phyloP scores from a whole-genome alignment of 2,113 vertebrate genomes.

The Bos taurus region DNA sequence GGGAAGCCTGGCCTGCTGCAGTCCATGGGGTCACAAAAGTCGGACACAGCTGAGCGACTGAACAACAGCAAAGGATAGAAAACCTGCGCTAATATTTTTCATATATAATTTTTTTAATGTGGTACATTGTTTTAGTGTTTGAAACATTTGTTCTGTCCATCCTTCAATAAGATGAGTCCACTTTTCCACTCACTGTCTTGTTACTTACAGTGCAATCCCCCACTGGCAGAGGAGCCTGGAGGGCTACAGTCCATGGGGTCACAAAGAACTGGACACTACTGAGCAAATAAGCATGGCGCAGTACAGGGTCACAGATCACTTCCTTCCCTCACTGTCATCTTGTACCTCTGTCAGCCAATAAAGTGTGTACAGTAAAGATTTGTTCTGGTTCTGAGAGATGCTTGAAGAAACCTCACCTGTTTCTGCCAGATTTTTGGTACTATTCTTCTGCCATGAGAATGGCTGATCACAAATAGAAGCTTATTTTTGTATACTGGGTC shows the following conservation, averaged over 20 bases:
- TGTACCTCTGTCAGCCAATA: background rate
- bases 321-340: background rate
- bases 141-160: background rate
- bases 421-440: background rate
- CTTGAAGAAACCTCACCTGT: background rate
- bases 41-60: background rate
- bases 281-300: background rate
- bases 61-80: background rate
- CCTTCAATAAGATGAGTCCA: background rate
- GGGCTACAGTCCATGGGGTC: background rate
- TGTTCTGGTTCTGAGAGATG: background rate
- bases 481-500: background rate
- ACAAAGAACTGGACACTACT: background rate
- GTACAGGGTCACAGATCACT: background rate
- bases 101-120: background rate
- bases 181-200: background rate
- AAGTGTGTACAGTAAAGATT: background rate
- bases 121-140: background rate
- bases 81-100: background rate
- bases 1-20: background rate
- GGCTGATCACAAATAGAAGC: background rate
- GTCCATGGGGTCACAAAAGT: background rate
- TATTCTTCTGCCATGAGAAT: background rate
- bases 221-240: background rate
- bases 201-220: background rate